Evolutionary conservation across 2,797 vertebrate genomes (phyloP), one percentile per base, ranked within the genome.

Genomic region (Neoniphon sammara): DNA sequence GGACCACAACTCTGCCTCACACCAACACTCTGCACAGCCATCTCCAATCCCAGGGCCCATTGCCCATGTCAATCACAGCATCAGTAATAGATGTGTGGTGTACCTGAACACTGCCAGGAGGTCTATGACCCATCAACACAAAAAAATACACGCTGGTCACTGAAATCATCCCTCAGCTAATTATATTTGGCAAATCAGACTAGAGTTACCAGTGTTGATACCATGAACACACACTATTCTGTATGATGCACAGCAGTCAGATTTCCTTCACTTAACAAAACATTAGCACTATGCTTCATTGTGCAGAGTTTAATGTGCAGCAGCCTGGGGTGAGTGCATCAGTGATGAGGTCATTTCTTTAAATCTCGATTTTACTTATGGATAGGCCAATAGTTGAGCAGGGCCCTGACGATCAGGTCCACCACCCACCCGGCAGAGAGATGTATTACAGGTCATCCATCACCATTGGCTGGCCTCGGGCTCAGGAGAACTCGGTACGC

Each of bases 31-130:
- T 71, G 60, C 81, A 80, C 83, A 85, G 88, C 85, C 82, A 87
- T 90, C 88, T 89, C 90, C 88, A 94, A 93, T 94, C 86, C 90
- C 91, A 93, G 89, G 91, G 87, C 87, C 89, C 93, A 93, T 93
- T 94, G 91, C 88, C 82, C 85, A 27, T 84, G 92, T 93, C 93
- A 93, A 91, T 94, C 92, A 93, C 75, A 72, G 47, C 87, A 69
- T 83, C 84, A 69, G 83, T 87, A 85, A 91, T 84, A 81, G 80
- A 89, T 88, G 25, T 81, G 73, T 21, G 2, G 58, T 62, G 21
- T 60, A 73, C 75, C 54, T 61, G 3, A 78, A 57, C 65, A 62
- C 68, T 79, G 78, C 80, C 77, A 78, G 75, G 58, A 82, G 72
- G 75, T 77, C 39, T 67, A 62, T 56, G 63, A 77, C 58, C 78